Conservation (phyloP, 37 sponge, comb jelly and placozoan genomes). For the Hormiphora californensis region DNA sequence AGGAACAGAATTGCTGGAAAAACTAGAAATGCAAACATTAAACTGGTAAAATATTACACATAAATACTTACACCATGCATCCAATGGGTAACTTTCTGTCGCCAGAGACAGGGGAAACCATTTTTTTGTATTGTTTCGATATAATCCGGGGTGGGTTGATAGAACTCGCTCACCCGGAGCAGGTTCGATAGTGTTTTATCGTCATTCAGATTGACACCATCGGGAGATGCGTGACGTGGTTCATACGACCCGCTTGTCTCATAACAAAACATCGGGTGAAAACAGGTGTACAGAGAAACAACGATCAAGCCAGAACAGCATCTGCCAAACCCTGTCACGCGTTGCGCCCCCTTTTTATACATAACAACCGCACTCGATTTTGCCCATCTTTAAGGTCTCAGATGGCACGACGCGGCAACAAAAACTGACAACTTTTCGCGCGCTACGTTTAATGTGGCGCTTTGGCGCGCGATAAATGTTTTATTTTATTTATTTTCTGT, state of each 20-base stretch:
- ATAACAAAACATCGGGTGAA: constrained; percentile 52
- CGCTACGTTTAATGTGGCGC: too few relatives aligned
- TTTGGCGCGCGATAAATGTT: too few relatives aligned
- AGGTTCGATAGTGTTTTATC: constrained; percentile 33
- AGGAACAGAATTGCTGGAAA: not conserved
- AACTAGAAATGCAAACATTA: not conserved
- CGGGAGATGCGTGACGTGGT: constrained; percentile 48
- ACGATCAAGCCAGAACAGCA: constrained; percentile 35
- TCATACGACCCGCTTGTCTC: constrained; percentile 40
- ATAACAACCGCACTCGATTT: constrained; percentile 8
- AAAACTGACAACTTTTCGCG: too few relatives aligned
- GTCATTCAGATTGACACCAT: constrained; percentile 48
- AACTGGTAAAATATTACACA: not conserved
- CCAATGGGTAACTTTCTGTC: constrained; percentile 13
- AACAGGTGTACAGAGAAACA: not conserved
- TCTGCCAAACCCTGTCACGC: constrained; percentile 39
- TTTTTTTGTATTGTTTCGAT: constrained; percentile 38
- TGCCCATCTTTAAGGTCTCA: too few relatives aligned
- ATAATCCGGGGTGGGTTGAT: constrained; percentile 16
- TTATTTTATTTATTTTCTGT: too few relatives aligned
- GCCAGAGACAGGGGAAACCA: constrained; percentile 5
- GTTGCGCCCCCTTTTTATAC: constrained; percentile 15
- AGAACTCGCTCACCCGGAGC: constrained; percentile 30
- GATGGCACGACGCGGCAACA: too few relatives aligned
- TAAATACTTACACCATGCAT: constrained; percentile 38